These are phyloP conservation scores for Pseudobourletiella spinata DNA, from an alignment of 1,140 invertebrate genomes.

Conservation along the genomic window DNA sequence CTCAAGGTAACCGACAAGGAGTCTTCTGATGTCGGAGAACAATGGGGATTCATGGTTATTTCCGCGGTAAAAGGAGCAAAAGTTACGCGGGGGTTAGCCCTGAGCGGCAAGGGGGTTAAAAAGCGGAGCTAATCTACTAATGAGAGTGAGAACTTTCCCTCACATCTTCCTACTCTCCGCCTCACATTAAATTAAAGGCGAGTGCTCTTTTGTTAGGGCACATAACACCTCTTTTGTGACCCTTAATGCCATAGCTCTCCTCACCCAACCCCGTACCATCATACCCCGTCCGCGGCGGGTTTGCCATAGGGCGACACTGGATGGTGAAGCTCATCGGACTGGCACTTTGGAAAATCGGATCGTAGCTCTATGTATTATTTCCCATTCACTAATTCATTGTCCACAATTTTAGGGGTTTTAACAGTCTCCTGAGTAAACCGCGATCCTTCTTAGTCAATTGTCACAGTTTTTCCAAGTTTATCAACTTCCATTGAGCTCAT, in stretches of 20 bases:
- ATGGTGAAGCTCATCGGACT: background rate
- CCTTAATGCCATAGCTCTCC: background rate
- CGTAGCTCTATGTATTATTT: background rate
- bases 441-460: no score
- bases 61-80: background rate
- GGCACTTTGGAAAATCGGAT: background rate
- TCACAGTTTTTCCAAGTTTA: no score
- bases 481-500: no score
- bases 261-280: background rate
- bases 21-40: no score
- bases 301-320: background rate
- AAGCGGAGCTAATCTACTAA: slow-evolving; percentile 1
- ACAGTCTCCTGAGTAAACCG: no score
- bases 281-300: background rate
- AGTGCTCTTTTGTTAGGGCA: slow-evolving; percentile 5
- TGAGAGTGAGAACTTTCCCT: slow-evolving; percentile 6
- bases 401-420: no score
- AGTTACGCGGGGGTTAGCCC: background rate
- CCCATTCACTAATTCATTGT: background rate
- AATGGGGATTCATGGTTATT: no score
- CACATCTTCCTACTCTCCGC: background rate
- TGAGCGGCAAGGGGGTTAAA: background rate
- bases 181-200: background rate
- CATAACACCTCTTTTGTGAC: background rate
- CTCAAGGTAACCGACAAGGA: no score